phyloP scores from a whole-genome alignment of 2,888 invertebrate species.

The Pristionchus fissidentatus region DNA sequence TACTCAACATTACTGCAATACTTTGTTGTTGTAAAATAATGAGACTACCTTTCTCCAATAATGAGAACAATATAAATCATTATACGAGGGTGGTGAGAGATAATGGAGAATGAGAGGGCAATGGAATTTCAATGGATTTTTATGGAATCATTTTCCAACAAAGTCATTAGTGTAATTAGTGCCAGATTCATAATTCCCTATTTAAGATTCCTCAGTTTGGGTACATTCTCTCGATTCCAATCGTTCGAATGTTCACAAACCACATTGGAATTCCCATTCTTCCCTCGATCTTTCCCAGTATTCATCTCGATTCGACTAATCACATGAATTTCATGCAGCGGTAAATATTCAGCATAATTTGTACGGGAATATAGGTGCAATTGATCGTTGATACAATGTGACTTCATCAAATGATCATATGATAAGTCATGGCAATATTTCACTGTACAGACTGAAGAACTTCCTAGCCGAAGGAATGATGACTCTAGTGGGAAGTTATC shows the following conservation, averaged over 20 bases:
- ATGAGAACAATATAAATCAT: too few species aligned
- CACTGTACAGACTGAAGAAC: slow-evolving; percentile 23
- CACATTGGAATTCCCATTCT: background rate
- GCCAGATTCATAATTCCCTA: too few species aligned
- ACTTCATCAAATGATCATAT: too few species aligned
- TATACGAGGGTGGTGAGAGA: too few species aligned
- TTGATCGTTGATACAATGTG: too few species aligned
- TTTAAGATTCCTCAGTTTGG: slow-evolving; percentile 30
- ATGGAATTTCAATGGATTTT: too few species aligned
- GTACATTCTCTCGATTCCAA: slow-evolving; percentile 8
- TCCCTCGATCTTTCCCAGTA: background rate
- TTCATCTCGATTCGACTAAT: background rate
- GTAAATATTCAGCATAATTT: too few species aligned
- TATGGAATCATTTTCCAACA: too few species aligned
- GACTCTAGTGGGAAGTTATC: background rate
- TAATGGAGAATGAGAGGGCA: too few species aligned
- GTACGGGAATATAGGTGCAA: too few species aligned
- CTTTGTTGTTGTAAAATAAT: background rate
- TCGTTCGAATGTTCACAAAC: background rate
- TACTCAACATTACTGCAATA: background rate
- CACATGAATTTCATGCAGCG: slow-evolving; percentile 8
- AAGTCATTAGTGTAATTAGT: too few species aligned
- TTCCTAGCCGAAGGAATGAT: slow-evolving; percentile 6
- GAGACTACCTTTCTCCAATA: background rate
- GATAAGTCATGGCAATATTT: too few species aligned